phyloP scores from a whole-genome alignment of 2,113 vertebrate genomes.

The Hystrix brachyura region DNA sequence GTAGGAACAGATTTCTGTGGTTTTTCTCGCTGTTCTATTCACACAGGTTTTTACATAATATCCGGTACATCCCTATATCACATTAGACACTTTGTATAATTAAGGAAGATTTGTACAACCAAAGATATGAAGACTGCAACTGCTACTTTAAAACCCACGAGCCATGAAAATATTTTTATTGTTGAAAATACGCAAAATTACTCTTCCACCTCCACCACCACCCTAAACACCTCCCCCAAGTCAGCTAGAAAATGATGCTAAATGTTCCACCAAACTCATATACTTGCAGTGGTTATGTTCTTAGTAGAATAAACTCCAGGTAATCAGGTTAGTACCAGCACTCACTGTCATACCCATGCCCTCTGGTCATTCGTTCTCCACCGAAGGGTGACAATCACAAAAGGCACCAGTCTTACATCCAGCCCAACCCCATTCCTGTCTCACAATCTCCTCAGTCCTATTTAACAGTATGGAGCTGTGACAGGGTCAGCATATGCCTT shows the following conservation, averaged over 20 bases:
- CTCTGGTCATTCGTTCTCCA: slow-evolving; percentile 36
- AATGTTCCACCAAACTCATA: slow-evolving; percentile 57
- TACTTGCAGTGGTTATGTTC: slow-evolving; percentile 48
- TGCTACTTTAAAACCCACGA: slow-evolving; percentile 29
- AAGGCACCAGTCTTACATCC: slow-evolving; percentile 31
- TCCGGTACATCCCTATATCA: background rate
- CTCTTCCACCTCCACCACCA: background rate
- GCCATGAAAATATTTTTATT: slow-evolving; percentile 52
- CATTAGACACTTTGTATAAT: slow-evolving; percentile 45
- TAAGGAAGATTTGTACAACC: slow-evolving; percentile 39
- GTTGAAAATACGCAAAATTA: slow-evolving; percentile 26
- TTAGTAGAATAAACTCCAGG: slow-evolving; percentile 14
- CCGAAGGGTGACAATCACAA: slow-evolving; percentile 26
- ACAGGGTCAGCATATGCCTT: background rate
- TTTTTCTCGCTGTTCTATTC: background rate
- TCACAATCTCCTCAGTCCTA: background rate
- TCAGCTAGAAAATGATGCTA: slow-evolving; percentile 59
- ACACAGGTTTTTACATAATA: slow-evolving; percentile 32
- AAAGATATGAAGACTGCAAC: slow-evolving; percentile 47
- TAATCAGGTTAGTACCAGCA: slow-evolving; percentile 54
- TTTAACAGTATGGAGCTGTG: background rate
- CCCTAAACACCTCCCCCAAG: background rate
- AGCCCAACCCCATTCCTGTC: background rate
- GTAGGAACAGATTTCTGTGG: background rate
- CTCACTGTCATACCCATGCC: slow-evolving; percentile 27